phyloP scores from a whole-genome alignment of 2,113 vertebrate species.

The Equus przewalskii region DNA sequence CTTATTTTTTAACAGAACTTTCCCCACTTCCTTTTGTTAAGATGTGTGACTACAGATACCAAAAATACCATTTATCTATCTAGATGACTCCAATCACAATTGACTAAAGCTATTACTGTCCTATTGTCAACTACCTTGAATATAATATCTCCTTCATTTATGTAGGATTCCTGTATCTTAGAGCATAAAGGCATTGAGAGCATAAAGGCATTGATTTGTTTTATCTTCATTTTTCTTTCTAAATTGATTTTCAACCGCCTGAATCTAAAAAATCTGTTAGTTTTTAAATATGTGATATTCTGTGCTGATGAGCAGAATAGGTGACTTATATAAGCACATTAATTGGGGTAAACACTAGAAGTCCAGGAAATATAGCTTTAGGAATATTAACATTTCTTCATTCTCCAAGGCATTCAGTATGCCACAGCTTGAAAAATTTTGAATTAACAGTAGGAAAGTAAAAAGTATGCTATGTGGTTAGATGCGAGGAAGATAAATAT shows the following conservation, averaged over 20 bases:
- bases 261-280: background rate
- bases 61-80: background rate
- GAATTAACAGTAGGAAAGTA: conserved; percentile 50
- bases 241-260: background rate
- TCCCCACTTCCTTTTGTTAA: background rate
- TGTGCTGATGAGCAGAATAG: background rate
- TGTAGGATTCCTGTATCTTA: background rate
- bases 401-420: background rate
- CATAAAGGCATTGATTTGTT: background rate
- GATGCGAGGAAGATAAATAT: conserved; percentile 67
- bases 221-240: background rate
- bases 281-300: background rate
- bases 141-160: background rate
- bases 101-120: background rate
- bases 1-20: background rate
- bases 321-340: background rate
- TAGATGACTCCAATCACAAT: background rate
- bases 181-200: background rate
- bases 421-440: conserved; percentile 26
- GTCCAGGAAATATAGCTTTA: background rate
- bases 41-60: background rate
- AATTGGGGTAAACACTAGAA: background rate
- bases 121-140: background rate
- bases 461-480: conserved; percentile 3
- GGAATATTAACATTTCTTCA: background rate